A percentile compares a stretch with the other conserved stretches of the same genome.
Conservation (phyloP, 64 coral and sea anemone species). For the Montipora sp. region DNA sequence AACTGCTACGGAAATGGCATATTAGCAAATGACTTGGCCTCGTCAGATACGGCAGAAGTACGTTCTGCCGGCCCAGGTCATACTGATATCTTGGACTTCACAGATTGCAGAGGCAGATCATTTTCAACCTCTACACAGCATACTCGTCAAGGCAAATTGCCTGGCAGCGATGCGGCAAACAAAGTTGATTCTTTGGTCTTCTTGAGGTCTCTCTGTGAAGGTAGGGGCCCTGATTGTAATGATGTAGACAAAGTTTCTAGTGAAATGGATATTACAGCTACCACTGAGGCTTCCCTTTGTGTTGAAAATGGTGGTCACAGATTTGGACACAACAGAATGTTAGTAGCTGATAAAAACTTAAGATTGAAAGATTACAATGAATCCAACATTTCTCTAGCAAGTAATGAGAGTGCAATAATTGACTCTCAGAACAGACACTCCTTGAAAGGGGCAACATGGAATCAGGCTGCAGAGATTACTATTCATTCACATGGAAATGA, state of each 20-base stretch:
- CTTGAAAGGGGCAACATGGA: background rate
- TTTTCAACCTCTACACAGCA: background rate
- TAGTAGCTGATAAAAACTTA: background rate
- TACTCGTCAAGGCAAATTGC: background rate
- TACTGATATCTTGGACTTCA: background rate
- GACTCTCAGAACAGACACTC: background rate
- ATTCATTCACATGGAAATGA: background rate
- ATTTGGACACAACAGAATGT: background rate
- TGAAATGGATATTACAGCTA: background rate
- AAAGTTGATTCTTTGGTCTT: background rate
- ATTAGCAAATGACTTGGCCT: background rate
- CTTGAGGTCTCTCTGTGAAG: background rate
- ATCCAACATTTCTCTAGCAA: background rate
- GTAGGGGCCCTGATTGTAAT: background rate
- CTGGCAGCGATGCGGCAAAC: background rate
- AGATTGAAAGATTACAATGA: background rate
- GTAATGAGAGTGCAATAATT: background rate
- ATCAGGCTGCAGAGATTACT: background rate
- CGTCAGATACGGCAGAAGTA: background rate
- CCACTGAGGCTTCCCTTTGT: background rate
- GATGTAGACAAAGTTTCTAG: background rate
- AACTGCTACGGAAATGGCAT: conserved; percentile 50
- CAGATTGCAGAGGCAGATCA: background rate
- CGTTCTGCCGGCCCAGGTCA: background rate
- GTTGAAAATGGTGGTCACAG: background rate